phyloP scores from a whole-genome alignment of 2,888 invertebrate species.

The Hirtodrosophila confusa region DNA sequence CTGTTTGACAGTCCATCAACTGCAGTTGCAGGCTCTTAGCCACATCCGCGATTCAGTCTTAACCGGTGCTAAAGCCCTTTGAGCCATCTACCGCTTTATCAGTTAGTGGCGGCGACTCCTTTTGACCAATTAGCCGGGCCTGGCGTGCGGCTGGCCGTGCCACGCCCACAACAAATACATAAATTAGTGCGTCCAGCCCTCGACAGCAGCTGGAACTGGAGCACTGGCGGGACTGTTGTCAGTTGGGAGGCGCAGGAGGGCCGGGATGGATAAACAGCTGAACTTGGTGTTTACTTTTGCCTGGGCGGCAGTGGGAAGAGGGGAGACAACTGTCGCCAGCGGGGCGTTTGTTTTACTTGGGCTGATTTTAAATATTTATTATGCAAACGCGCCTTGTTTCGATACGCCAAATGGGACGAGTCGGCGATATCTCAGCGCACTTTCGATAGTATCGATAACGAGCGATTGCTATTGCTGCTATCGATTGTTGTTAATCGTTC shows the following conservation, averaged over 20 bases:
- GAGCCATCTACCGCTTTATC: background rate
- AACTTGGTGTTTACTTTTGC: too few species aligned
- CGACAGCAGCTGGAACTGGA: background rate
- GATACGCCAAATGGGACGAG: too few species aligned
- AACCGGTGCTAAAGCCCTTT: too few species aligned
- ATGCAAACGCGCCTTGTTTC: background rate
- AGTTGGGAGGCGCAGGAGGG: slow-evolving; percentile 2
- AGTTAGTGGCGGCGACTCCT: background rate
- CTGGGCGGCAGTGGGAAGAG: too few species aligned
- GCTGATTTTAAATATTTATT: slow-evolving; percentile 13
- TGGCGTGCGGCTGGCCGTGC: slow-evolving; percentile 10
- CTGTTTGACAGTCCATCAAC: slow-evolving; percentile 57
- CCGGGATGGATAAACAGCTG: slow-evolving; percentile 24
- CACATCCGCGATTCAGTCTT: too few species aligned
- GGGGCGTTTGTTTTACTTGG: slow-evolving; percentile 22
- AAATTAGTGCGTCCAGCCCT: slow-evolving; percentile 6
- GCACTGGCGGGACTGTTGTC: slow-evolving; percentile 7
- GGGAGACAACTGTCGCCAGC: too few species aligned
- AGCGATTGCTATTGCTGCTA: too few species aligned
- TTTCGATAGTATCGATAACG: too few species aligned
- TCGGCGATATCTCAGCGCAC: too few species aligned
- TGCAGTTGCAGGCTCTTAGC: slow-evolving; percentile 19
- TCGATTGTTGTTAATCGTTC: too few species aligned
- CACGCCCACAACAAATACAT: slow-evolving; percentile 26
- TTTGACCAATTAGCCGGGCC: slow-evolving; percentile 32